Evolutionary conservation across 2,888 invertebrate species (phyloP), one percentile per base, ranked within the genome.

Genomic region (Troides aeacus): DNA sequence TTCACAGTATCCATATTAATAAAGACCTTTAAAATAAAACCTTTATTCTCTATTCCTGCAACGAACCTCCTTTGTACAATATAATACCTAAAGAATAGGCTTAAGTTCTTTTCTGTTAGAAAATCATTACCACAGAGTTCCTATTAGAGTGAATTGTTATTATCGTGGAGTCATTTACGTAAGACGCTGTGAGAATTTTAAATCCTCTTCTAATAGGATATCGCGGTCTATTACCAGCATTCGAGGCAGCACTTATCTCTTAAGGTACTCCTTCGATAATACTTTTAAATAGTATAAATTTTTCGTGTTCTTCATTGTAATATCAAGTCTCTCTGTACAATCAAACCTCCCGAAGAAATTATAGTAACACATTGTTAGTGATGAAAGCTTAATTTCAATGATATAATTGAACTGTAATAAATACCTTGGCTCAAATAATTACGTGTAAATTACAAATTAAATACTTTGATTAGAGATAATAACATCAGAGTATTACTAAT

Each of bases 111-210:
- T 39, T 57, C 53, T 56, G 56, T 56, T 59, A 58, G 17, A 42
- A 65, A 30, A 21, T 59, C 23, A 46, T 65, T 58, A 42, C 58
- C 58, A n/a, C 65, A 23, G 46, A 63, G 63, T 46, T 65, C 46
- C 46, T 59, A 23, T 23, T 58, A 42, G 42, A 42, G 64, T 64
- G 57, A 50, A 59, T 65, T 65, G 65, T 65, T 65, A 65, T 65
- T 59, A 65, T 58, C 23, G 39, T 57, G 7, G 42, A 42, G 59
- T n/a, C 65, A 24, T 65, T 65, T 46, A 59, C n/a, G 65, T 57
- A 59, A 65, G 65, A 65, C 59, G 65, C 24, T 65, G 23, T 24
- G 23, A 59, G 65, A 65, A 59, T 65, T 65, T 65, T 57, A 59
- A 65, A 65, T 58, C 58, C 42, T 57, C 39, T 46, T 58, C 21